These are phyloP conservation scores for Heptranchias perlo DNA, from an alignment of 2,113 vertebrate species.

Conservation along the genomic window DNA sequence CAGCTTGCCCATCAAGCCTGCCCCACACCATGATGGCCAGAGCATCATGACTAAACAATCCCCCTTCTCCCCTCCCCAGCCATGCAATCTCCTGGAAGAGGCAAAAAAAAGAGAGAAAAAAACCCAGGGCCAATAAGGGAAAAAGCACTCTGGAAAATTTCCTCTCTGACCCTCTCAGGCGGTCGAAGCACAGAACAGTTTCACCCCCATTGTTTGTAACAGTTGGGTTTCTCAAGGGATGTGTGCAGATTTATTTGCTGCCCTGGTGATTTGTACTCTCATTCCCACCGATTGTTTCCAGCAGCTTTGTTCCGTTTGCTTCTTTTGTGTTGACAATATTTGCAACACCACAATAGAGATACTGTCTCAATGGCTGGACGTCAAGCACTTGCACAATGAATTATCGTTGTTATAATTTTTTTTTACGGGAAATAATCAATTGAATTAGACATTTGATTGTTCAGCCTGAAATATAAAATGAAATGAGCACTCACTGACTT, in stretches of 20 bases:
- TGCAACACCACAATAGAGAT: neutral
- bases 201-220: neutral
- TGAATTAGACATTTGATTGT: constrained; percentile 5
- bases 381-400: neutral
- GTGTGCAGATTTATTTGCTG: neutral
- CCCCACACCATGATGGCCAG: too few species aligned
- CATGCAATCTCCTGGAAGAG: too few species aligned
- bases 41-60: too few species aligned
- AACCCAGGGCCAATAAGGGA: too few species aligned
- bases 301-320: neutral
- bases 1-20: too few species aligned
- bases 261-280: neutral
- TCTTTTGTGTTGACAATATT: neutral
- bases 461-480: neutral
- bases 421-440: neutral
- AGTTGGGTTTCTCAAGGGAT: neutral
- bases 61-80: too few species aligned
- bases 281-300: neutral
- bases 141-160: too few species aligned
- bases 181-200: too few species aligned
- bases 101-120: too few species aligned
- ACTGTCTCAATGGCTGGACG: neutral
- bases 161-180: too few species aligned
- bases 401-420: neutral
- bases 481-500: neutral